Evolutionary conservation across 2,888 invertebrate species (phyloP).

Genomic region (Ditula angustiorana): DNA sequence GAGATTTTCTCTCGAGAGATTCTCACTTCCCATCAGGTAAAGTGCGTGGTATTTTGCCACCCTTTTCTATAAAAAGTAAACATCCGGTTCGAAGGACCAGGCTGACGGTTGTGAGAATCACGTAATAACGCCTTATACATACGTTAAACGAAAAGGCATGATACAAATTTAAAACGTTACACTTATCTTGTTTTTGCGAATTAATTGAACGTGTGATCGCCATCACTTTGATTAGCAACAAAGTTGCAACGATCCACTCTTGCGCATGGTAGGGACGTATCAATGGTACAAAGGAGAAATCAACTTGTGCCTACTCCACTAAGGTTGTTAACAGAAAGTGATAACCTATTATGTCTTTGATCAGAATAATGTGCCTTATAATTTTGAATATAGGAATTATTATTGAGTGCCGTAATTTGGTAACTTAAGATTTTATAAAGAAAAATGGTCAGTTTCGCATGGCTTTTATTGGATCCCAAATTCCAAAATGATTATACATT

Average conservation of each 20-base stretch:
- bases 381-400: background rate
- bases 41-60: too few species aligned
- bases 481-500: background rate
- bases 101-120: background rate
- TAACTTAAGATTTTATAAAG: background rate
- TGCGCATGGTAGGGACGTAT: background rate
- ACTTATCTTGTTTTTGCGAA: slow-evolving; percentile 15
- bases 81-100: slow-evolving; percentile 4
- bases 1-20: too few species aligned
- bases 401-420: background rate
- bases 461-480: background rate
- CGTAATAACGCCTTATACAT: slow-evolving; percentile 21
- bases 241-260: slow-evolving; percentile 24
- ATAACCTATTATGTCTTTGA: too few species aligned
- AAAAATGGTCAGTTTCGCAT: background rate
- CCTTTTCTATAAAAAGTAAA: background rate
- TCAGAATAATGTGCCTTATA: background rate
- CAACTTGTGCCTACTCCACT: background rate
- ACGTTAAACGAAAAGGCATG: too few species aligned
- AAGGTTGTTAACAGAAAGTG: background rate
- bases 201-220: slow-evolving; percentile 27
- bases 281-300: background rate
- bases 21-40: too few species aligned
- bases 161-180: background rate
- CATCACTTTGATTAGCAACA: slow-evolving; percentile 21